Conservation (phyloP, 2,113 vertebrate species). For the Pipa parva region DNA sequence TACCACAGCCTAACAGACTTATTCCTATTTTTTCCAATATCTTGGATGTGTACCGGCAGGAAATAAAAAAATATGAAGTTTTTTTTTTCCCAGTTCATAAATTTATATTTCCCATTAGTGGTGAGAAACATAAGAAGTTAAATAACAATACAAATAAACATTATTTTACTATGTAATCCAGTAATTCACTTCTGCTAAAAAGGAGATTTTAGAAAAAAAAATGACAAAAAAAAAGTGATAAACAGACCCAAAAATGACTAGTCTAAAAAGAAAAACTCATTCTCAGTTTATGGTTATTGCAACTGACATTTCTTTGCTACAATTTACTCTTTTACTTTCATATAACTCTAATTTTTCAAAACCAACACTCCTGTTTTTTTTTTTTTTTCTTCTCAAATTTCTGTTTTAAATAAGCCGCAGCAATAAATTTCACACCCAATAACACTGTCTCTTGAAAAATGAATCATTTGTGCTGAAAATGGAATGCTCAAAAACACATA, state of each 20-base stretch:
- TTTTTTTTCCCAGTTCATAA: too few relatives aligned
- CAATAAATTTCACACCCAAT: constrained; percentile 46
- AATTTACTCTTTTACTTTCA: constrained; percentile 25
- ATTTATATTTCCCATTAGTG: too few relatives aligned
- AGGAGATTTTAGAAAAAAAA: too few relatives aligned
- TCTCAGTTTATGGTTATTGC: constrained; percentile 30
- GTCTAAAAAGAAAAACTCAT: constrained; percentile 15
- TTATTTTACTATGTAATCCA: too few relatives aligned
- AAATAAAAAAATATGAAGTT: too few relatives aligned
- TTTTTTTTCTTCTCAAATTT: constrained; percentile 21
- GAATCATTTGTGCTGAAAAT: constrained; percentile 49
- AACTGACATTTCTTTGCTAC: constrained; percentile 33
- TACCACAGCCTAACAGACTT: too few relatives aligned
- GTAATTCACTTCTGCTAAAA: too few relatives aligned
- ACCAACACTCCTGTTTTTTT: constrained; percentile 22
- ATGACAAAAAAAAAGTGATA: background rate
- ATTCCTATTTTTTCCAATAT: too few relatives aligned
- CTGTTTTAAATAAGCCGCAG: constrained; percentile 44
- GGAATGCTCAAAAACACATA: constrained; percentile 51
- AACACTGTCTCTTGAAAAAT: constrained; percentile 48
- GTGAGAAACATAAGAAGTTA: too few relatives aligned
- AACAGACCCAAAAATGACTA: background rate
- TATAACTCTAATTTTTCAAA: constrained; percentile 48
- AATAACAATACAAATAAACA: too few relatives aligned
- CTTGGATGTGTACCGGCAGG: too few relatives aligned